phyloP scores from a whole-genome alignment of 2,797 vertebrate genomes.

The Pelodytes ibericus region DNA sequence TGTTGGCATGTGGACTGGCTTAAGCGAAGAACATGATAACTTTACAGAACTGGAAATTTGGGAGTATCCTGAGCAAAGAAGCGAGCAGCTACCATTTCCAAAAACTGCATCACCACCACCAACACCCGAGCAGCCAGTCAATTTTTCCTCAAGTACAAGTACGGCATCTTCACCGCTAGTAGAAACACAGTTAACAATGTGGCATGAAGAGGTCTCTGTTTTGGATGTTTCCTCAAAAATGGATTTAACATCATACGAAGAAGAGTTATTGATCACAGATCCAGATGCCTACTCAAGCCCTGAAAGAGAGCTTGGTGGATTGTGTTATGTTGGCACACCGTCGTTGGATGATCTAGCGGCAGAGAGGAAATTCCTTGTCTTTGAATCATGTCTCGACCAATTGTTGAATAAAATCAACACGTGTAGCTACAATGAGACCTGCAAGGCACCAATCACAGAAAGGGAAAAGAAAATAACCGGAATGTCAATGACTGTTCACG shows the following conservation, averaged over 20 bases:
- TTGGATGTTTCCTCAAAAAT: too few species aligned
- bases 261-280: neutral
- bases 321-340: neutral
- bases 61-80: too few species aligned
- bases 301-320: neutral
- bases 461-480: neutral
- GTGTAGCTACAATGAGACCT: neutral
- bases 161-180: too few species aligned
- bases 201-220: too few species aligned
- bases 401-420: neutral
- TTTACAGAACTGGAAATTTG: neutral
- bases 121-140: too few species aligned
- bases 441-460: neutral
- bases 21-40: neutral
- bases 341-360: neutral
- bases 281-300: neutral
- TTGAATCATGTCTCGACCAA: constrained; percentile 13
- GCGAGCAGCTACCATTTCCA: too few species aligned
- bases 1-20: neutral
- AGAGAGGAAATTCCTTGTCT: constrained; percentile 12
- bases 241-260: too few species aligned
- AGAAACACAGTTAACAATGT: too few species aligned
- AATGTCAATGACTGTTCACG: neutral
- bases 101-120: too few species aligned
- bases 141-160: too few species aligned